Evolutionary conservation across 1,140 invertebrate species (phyloP).

Genomic region (Drosophila insularis): DNA sequence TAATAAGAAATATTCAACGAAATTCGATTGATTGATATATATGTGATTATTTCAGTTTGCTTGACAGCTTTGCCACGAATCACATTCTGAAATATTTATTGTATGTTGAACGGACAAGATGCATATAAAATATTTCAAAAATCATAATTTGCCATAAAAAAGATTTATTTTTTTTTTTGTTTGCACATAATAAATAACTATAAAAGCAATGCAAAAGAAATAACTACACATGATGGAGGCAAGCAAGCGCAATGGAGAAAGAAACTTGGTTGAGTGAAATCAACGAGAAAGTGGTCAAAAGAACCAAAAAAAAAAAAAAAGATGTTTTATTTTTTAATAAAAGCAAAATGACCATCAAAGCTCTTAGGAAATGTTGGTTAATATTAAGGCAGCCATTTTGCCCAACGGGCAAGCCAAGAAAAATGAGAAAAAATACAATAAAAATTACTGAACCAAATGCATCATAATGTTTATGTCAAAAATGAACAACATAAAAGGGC

Average conservation of each 20-base stretch:
- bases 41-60: constrained; percentile 47
- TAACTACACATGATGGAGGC: not conserved
- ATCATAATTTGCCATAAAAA: constrained; percentile 58
- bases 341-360: constrained; percentile 73
- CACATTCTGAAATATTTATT: constrained; percentile 57
- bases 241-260: not conserved
- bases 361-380: constrained; percentile 55
- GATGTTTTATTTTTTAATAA: constrained; percentile 63
- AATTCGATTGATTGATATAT: constrained; percentile 54
- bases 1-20: constrained; percentile 38
- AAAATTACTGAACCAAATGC: constrained; percentile 80
- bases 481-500: constrained; percentile 72
- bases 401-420: constrained; percentile 43
- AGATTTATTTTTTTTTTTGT: constrained; percentile 31
- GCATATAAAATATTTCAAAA: constrained; percentile 45
- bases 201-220: constrained; percentile 47
- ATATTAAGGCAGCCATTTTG: constrained; percentile 61
- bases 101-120: constrained; percentile 29
- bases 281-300: not conserved
- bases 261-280: not conserved
- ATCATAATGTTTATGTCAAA: constrained; percentile 80
- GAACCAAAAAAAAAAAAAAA: too few species aligned
- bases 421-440: constrained; percentile 72
- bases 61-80: constrained; percentile 35
- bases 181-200: constrained; percentile 77